Evolutionary conservation across 2,797 vertebrate genomes (phyloP).

Genomic region (Hephaestus fuliginosus): DNA sequence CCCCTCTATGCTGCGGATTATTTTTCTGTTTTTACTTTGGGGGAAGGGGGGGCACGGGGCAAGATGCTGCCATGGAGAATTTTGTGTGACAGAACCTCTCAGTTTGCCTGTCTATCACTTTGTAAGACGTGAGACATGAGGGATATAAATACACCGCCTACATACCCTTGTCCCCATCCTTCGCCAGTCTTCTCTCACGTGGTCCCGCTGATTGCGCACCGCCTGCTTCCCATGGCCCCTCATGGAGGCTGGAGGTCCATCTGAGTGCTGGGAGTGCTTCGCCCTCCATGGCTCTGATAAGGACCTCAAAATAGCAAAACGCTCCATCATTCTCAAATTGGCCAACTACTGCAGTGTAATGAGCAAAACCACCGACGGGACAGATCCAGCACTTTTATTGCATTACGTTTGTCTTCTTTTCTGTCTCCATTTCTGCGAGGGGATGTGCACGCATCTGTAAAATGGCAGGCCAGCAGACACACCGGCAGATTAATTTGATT

Average conservation of each 20-base stretch:
- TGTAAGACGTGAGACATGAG: conserved; percentile 81
- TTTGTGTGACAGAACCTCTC: conserved; percentile 80
- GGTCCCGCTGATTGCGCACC: conserved; percentile 58
- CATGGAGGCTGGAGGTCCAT: conserved; percentile 51
- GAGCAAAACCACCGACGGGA: conserved; percentile 24
- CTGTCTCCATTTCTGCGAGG: conserved; percentile 12
- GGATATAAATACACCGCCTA: conserved; percentile 83
- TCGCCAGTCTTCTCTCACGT: conserved; percentile 68
- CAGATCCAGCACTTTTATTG: conserved; percentile 38
- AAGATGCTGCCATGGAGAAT: conserved; percentile 72
- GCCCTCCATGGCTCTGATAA: conserved; percentile 68
- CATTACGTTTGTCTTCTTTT: conserved; percentile 39
- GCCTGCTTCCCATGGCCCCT: conserved; percentile 41
- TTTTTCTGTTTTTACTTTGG: conserved; percentile 56
- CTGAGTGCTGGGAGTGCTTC: conserved; percentile 51
- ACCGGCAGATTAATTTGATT: conserved; percentile 28
- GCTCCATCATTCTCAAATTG: conserved; percentile 52
- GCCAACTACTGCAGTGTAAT: conserved; percentile 31
- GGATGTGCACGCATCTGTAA: conserved; percentile 11
- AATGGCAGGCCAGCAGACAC: neutral
- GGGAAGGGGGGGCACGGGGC: conserved; percentile 31
- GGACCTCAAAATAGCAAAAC: conserved; percentile 71
- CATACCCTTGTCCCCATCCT: conserved; percentile 79
- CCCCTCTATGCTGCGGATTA: conserved; percentile 60
- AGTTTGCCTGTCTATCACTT: conserved; percentile 81